Base-by-base conservation (phyloP, 2,888 invertebrate species). In the Hoplodrina ambigua region DNA sequence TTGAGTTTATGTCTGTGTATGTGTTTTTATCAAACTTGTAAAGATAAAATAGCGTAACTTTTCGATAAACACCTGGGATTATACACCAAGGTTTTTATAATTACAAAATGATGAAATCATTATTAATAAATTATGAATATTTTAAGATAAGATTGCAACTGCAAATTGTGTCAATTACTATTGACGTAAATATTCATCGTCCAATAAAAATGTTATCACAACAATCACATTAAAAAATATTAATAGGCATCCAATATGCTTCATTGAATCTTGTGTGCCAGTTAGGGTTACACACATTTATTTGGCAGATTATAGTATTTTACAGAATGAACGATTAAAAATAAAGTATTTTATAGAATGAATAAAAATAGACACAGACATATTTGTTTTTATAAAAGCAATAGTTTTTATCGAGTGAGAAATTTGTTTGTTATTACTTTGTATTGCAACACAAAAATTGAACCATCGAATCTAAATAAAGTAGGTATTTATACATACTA, bases 241-340 rank as follows among this genome's bases (percentile, higher is more conserved):
- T n/a, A 49, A 50, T 17, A 55, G 13, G 25, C 25, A 37, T 20
- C 33, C 59, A 77, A 67, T 67, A 58, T 61, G 61, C 67, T 74
- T 73, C 72, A 76, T 81, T 76, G 49, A 80, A 79, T 69, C 66
- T 52, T 72, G 59, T 59, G 33, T 57, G 73, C 25, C 25, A 25
- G 25, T 25, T 25, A 25, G 25, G 25, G 25, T 25, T 25, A 2
- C 25, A 25, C 25, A 25, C 25, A 25, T 25, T 25, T 25, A 1
- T 25, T 25, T 25, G 25, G 25, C 2, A 25, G 25, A 25, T n/a
- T 25, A 25, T 25, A 25, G 25, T 25, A 25, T 25, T 25, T 25
- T 25, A 2, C 2, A 2, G 25, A 25, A 25, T 25, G 25, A 25
- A 2, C 25, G 25, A 25, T 25, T 2, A 25, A 2, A 25, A 25